Percentiles rank a stretch among this genome's conserved stretches.
phyloP scores from a whole-genome alignment of 1,140 invertebrate genomes.

The Yoshiicerus persimilis region DNA sequence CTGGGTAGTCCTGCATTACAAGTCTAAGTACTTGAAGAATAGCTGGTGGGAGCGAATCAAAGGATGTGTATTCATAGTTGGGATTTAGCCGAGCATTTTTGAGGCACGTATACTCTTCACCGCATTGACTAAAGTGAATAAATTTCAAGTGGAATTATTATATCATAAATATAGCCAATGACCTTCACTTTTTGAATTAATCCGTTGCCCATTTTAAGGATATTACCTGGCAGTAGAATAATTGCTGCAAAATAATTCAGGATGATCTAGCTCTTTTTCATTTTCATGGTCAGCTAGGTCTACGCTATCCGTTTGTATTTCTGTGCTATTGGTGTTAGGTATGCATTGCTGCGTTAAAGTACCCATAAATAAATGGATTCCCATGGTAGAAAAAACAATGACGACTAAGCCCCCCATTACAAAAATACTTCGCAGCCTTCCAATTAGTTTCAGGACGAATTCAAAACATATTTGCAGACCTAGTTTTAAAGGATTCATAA shows the following conservation, averaged over 20 bases:
- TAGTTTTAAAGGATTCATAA: constrained; percentile 64
- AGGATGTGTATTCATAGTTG: constrained; percentile 95
- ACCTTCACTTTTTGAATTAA: too few species aligned
- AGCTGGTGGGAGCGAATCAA: constrained; percentile 96
- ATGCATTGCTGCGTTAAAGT: constrained; percentile 96
- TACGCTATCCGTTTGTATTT: constrained; percentile 49
- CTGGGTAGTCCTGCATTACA: constrained; percentile 99
- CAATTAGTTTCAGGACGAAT: constrained; percentile 93
- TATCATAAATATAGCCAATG: background rate
- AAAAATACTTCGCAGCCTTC: constrained; percentile 98
- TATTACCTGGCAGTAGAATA: constrained; percentile 80
- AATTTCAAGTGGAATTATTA: background rate
- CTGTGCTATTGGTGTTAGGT: constrained; percentile 79
- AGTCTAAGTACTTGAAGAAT: constrained; percentile 93
- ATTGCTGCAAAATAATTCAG: constrained; percentile 79
- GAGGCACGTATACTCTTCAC: constrained; percentile 72
- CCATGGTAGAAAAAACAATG: constrained; percentile 82
- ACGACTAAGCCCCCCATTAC: constrained; percentile 98
- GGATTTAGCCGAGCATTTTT: constrained; percentile 97
- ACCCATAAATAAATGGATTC: constrained; percentile 96
- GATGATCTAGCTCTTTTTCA: constrained; percentile 54
- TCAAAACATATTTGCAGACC: constrained; percentile 91
- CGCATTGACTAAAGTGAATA: background rate
- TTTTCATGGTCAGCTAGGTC: background rate
- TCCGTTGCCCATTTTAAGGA: too few species aligned